phyloP scores from a whole-genome alignment of 2,888 invertebrate species.

The Drosophila nr. medialis region DNA sequence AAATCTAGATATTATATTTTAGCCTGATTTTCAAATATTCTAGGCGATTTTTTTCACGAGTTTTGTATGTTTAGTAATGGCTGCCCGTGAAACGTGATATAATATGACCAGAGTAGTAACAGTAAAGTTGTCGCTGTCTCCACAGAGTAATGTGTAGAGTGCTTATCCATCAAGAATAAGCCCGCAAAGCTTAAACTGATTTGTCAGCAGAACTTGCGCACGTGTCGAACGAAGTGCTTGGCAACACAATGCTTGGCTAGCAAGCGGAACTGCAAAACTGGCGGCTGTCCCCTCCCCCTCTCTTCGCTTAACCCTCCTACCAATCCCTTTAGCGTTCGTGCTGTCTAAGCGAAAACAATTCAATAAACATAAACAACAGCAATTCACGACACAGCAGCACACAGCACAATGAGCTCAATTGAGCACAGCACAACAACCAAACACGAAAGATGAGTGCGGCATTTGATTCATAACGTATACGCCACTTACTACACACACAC shows the following conservation, averaged over 20 bases:
- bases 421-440: conserved; percentile 27
- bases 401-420: conserved; percentile 33
- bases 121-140: neutral
- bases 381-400: conserved; percentile 24
- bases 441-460: conserved; percentile 8
- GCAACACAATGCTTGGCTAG: conserved; percentile 54
- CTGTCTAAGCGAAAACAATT: conserved; percentile 55
- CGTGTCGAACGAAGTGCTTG: conserved; percentile 57
- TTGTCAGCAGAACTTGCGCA: conserved; percentile 64
- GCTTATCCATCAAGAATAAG: conserved; percentile 23
- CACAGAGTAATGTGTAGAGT: neutral
- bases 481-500: conserved; percentile 18
- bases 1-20: neutral
- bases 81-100: conserved; percentile 53
- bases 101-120: conserved; percentile 34
- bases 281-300: neutral
- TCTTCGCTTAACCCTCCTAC: neutral
- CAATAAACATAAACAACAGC: conserved; percentile 40
- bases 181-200: conserved; percentile 15
- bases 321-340: conserved; percentile 23
- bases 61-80: neutral
- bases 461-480: conserved; percentile 48
- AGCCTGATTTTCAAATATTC: neutral
- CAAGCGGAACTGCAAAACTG: conserved; percentile 23
- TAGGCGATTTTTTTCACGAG: neutral